Evolutionary conservation across 2,113 vertebrate genomes (phyloP).

Genomic region (Tamias sibiricus): DNA sequence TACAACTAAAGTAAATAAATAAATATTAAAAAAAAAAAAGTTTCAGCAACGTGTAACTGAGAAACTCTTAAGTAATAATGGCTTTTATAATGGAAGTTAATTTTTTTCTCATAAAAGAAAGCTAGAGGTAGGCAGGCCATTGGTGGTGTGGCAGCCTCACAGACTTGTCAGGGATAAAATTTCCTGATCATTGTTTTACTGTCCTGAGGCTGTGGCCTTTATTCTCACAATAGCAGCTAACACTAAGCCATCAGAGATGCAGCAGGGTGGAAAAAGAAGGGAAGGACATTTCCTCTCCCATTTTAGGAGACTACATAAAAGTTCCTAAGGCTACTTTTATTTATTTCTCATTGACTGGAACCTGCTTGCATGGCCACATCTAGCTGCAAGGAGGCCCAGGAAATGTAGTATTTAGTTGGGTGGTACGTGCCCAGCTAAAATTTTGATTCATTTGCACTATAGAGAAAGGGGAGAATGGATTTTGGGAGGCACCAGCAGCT

Average conservation of each 20-base stretch:
- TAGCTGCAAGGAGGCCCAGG: background rate
- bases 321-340: background rate
- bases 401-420: background rate
- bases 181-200: background rate
- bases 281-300: background rate
- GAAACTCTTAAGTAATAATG: background rate
- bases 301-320: background rate
- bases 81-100: background rate
- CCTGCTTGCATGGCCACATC: background rate
- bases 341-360: background rate
- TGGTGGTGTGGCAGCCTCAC: background rate
- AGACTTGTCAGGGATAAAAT: background rate
- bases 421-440: background rate
- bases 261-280: background rate
- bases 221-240: background rate
- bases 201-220: background rate
- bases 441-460: background rate
- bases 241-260: background rate
- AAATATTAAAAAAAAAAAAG: no score
- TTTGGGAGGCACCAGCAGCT: background rate
- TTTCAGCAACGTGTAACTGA: background rate
- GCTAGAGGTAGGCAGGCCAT: background rate
- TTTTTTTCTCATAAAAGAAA: background rate
- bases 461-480: background rate
- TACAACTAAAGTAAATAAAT: no score